Percentiles rank a stretch among this genome's conserved stretches.
These are phyloP conservation scores for Tridacna gigas DNA, from an alignment of 2,888 invertebrate species.

Conservation along the genomic window DNA sequence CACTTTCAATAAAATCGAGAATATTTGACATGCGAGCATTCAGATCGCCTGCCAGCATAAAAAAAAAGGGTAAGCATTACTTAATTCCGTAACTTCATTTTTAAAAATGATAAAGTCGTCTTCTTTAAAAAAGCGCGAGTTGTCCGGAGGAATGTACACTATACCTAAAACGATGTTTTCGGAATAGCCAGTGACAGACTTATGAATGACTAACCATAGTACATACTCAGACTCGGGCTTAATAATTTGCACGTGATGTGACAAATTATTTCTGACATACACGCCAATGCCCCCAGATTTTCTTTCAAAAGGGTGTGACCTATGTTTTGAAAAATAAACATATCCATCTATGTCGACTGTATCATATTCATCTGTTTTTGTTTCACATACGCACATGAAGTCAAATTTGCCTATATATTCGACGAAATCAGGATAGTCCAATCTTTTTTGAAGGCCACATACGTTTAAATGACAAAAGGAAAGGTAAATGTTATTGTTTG, in stretches of 20 bases:
- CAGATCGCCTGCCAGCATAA: neutral
- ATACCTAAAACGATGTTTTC: neutral
- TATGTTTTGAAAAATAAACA: neutral
- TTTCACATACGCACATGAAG: neutral
- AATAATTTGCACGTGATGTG: neutral
- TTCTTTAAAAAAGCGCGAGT: neutral
- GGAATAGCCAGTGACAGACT: neutral
- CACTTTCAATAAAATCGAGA: slow-evolving; percentile 19
- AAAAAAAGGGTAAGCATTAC: neutral
- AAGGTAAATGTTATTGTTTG: neutral
- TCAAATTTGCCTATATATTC: neutral
- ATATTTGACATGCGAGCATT: slow-evolving; percentile 3
- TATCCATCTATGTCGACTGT: neutral
- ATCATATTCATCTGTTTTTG: neutral
- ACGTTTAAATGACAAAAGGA: neutral
- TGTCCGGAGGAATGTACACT: neutral
- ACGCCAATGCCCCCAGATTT: slow-evolving; percentile 22
- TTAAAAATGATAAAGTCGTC: neutral
- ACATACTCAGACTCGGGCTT: neutral
- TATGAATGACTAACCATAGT: neutral
- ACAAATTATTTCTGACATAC: neutral
- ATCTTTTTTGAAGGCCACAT: neutral
- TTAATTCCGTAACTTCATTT: neutral
- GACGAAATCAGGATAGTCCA: slow-evolving; percentile 3
- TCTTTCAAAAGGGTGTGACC: neutral